Base-by-base conservation (phyloP, 1,140 invertebrate species). In the Tyrophagus putrescentiae region DNA sequence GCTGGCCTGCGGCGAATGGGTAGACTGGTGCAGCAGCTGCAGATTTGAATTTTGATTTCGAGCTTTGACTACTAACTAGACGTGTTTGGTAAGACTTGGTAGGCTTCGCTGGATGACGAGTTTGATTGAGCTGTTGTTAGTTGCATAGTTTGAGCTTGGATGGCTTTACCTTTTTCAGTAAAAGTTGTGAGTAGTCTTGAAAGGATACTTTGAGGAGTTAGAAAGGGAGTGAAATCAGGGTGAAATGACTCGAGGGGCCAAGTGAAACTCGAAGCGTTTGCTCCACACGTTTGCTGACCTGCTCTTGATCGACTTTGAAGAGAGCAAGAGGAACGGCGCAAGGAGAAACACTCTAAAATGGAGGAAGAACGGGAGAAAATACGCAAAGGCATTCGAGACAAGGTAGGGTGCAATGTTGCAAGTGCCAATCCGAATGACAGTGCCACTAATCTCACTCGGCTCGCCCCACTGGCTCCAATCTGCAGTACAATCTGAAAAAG, bases 301-400 rank as follows among this genome's bases (percentile, higher is more conserved):
- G 45, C 18, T 39, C 6, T 3, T 42, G 73, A 29, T 79, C 25
- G 27, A 3, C 28, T 2, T n/a, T 50, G n/a, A n/a, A 60, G 82
- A 48, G 89, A 94, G 72, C 89, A 88, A 57, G 90, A 96, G 73
- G 90, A 94, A 66, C 78, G 88, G 68, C 79, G 90, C 69, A 93
- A 92, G 78, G 90, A 96, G 74, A 96, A 95, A 72, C 90, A 96
- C 75, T 58, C 90, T 67, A 95, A 95, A 77, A 95, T 96, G 89
- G 93, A 98, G 73, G 90, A 91, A 68, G 92, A 97, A 73, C 77
- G 93, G 65, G 92, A 97, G 76, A 91, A 90, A 75, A 94, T 98
- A 88, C 79, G 93, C 71, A 90, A 94, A 75, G 87, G 90, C 73
- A 97, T 98, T 73, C 82, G 92, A 76, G 90, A 94, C 76, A 97